These are phyloP conservation scores for Seira sanloemensis DNA, from an alignment of 2,888 invertebrate genomes.

Conservation along the genomic window DNA sequence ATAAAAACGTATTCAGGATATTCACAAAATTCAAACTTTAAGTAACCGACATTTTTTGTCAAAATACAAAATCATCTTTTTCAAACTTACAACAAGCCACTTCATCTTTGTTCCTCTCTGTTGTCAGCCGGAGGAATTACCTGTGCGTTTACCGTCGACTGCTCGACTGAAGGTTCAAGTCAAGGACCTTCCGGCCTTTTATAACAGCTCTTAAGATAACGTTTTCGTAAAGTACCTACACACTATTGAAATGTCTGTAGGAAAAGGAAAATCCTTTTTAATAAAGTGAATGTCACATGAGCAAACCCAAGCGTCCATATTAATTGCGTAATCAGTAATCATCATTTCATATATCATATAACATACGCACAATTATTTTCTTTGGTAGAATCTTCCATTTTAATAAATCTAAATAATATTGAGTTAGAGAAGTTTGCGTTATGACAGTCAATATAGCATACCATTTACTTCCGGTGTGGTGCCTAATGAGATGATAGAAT, in stretches of 20 bases:
- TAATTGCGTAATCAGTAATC: background rate
- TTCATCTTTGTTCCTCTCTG: conserved; percentile 31
- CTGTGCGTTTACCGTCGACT: conserved; percentile 24
- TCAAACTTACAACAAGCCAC: conserved; percentile 53
- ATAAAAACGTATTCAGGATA: background rate
- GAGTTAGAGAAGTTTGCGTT: too few relatives aligned
- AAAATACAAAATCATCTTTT: conserved; percentile 22
- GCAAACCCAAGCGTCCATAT: background rate
- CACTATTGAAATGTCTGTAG: background rate
- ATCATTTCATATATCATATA: too few relatives aligned
- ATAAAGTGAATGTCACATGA: background rate
- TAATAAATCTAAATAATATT: too few relatives aligned
- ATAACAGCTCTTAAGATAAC: conserved; percentile 7
- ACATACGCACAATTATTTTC: too few relatives aligned
- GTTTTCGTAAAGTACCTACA: background rate
- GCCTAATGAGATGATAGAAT: background rate
- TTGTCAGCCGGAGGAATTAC: conserved; percentile 8
- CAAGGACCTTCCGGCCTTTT: conserved; percentile 41
- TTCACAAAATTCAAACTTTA: background rate
- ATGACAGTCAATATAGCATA: too few relatives aligned
- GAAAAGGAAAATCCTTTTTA: background rate
- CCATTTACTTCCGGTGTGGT: background rate
- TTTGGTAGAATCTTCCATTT: too few relatives aligned
- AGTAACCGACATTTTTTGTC: background rate
- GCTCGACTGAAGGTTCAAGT: conserved; percentile 52